Evolutionary conservation across 2,113 vertebrate species (phyloP).

Genomic region (Clinocottus analis): DNA sequence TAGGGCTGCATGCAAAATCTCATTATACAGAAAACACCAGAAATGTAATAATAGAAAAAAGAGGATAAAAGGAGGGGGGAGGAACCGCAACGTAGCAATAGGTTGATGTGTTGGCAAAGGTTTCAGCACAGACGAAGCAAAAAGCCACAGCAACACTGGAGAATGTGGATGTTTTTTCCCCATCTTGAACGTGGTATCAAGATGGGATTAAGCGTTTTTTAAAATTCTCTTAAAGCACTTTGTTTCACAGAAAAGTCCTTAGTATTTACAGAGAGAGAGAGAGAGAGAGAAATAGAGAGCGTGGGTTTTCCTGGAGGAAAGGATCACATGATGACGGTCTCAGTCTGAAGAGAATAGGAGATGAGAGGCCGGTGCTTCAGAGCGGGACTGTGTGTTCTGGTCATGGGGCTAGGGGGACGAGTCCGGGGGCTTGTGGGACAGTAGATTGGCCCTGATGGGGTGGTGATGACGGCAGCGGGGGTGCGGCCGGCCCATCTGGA

Average conservation of each 20-base stretch:
- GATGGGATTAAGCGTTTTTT: conserved; percentile 43
- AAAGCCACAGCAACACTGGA: conserved; percentile 90
- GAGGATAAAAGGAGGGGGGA: neutral
- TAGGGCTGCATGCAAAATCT: conserved; percentile 86
- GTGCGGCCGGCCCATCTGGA: conserved; percentile 92
- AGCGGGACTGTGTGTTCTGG: conserved; percentile 73
- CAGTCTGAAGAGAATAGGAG: conserved; percentile 81
- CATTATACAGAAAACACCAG: conserved; percentile 85
- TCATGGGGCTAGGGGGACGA: conserved; percentile 74
- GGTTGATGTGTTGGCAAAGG: conserved; percentile 35
- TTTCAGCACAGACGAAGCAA: conserved; percentile 79
- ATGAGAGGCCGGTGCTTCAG: conserved; percentile 70
- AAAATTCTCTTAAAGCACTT: conserved; percentile 51
- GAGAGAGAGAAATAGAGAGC: conserved; percentile 19
- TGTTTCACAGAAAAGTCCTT: conserved; percentile 43
- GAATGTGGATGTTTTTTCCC: conserved; percentile 72
- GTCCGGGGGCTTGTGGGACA: conserved; percentile 66
- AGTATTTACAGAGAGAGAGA: conserved; percentile 70
- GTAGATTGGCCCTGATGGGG: conserved; percentile 78
- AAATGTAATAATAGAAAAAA: conserved; percentile 52
- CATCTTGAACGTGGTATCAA: conserved; percentile 26
- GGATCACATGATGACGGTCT: conserved; percentile 85
- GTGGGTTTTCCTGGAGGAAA: conserved; percentile 26
- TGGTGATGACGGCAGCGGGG: conserved; percentile 67
- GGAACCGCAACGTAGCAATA: conserved; percentile 32